These are phyloP conservation scores for Aythya baeri DNA, from an alignment of 2,113 vertebrate genomes.

Conservation along the genomic window DNA sequence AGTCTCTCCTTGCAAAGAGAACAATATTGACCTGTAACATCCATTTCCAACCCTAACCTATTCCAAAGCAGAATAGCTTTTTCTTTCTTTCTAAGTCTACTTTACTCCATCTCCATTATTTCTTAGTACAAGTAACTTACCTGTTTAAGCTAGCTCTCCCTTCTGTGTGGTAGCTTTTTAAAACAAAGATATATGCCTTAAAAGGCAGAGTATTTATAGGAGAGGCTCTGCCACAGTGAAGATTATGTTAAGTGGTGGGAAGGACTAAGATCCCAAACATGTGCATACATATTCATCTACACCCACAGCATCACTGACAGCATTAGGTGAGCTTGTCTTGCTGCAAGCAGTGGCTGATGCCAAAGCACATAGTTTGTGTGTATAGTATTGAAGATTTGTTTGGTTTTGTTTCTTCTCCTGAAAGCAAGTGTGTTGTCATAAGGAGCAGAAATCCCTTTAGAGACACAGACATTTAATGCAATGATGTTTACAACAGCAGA, in stretches of 20 bases:
- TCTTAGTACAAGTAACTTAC: conserved; percentile 30
- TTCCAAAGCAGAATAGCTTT: background rate
- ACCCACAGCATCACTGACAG: conserved; percentile 14
- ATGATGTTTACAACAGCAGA: background rate
- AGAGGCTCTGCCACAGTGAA: conserved; percentile 14
- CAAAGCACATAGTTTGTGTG: background rate
- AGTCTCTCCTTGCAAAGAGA: background rate
- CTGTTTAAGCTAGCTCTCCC: background rate
- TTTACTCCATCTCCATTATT: background rate
- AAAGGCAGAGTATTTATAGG: conserved; percentile 28
- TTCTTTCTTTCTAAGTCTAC: background rate
- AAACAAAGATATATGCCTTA: background rate
- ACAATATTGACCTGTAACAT: background rate
- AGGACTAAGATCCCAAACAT: conserved; percentile 40
- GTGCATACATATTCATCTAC: conserved; percentile 17
- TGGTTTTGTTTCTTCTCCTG: background rate
- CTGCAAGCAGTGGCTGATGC: background rate
- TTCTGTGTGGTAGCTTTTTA: background rate
- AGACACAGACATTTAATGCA: background rate
- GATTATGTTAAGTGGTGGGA: conserved; percentile 56
- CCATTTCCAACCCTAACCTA: background rate
- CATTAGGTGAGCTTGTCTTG: background rate
- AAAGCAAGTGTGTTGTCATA: background rate
- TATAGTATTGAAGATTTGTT: background rate
- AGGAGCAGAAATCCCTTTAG: background rate